These are phyloP conservation scores for Escarpia spicata DNA, from an alignment of 2,888 invertebrate species.

Conservation along the genomic window DNA sequence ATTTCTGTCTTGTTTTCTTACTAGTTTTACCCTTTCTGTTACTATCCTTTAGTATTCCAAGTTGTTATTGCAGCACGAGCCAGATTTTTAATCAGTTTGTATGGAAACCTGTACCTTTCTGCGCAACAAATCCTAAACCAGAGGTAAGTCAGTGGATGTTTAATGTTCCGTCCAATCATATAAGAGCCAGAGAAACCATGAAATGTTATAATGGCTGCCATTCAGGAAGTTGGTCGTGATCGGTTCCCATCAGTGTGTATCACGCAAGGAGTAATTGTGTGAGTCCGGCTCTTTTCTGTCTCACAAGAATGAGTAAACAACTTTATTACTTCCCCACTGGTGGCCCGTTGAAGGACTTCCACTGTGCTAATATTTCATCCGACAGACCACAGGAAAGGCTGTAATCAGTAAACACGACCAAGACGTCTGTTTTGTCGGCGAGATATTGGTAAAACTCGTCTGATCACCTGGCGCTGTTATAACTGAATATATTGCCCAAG, in stretches of 20 bases:
- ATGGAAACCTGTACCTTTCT: background rate
- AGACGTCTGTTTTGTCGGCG: background rate
- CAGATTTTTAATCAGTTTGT: background rate
- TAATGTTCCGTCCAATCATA: background rate
- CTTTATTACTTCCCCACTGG: background rate
- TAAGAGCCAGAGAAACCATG: background rate
- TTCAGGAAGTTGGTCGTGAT: background rate
- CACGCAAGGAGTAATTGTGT: background rate
- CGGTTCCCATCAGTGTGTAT: background rate
- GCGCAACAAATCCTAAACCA: background rate
- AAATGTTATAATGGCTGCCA: background rate
- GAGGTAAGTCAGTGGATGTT: background rate
- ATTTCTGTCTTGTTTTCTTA: background rate
- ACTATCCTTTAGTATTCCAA: no score
- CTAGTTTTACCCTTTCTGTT: no score
- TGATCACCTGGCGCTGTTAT: background rate
- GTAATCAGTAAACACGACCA: background rate
- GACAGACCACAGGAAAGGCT: background rate
- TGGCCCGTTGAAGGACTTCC: background rate
- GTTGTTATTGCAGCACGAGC: background rate
- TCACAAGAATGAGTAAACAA: slow-evolving; percentile 1
- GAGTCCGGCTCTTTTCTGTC: background rate
- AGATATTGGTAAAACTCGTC: background rate
- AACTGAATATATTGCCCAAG: slow-evolving; percentile 9
- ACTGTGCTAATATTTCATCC: background rate